phyloP scores from a whole-genome alignment of 2,888 invertebrate species.

The Pocota personata region DNA sequence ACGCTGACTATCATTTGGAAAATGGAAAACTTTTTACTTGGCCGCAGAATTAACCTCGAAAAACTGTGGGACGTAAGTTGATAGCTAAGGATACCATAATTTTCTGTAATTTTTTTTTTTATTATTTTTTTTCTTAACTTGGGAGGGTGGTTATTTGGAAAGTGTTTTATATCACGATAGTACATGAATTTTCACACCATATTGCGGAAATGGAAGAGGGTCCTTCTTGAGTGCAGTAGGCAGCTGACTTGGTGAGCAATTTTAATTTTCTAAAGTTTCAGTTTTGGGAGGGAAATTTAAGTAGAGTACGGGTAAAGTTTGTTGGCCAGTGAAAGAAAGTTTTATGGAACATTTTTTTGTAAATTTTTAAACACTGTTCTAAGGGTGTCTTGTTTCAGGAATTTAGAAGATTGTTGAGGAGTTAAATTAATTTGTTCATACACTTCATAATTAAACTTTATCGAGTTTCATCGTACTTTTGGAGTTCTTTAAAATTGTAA shows the following conservation, averaged over 20 bases:
- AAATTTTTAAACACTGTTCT: slow-evolving; percentile 25
- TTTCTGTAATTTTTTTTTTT: slow-evolving; percentile 28
- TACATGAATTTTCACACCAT: slow-evolving; percentile 70
- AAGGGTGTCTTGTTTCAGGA: slow-evolving; percentile 22
- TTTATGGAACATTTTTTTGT: slow-evolving; percentile 17
- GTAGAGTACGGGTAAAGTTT: slow-evolving; percentile 45
- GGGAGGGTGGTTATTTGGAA: slow-evolving; percentile 17
- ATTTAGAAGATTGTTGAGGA: slow-evolving; percentile 36
- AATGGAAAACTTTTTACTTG: slow-evolving; percentile 72
- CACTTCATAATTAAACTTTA: slow-evolving; percentile 41
- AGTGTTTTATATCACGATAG: slow-evolving; percentile 56
- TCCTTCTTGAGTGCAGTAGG: slow-evolving; percentile 15
- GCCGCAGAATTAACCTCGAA: slow-evolving; percentile 68
- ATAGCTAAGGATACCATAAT: slow-evolving; percentile 65
- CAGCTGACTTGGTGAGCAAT: slow-evolving; percentile 44
- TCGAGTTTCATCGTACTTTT: background rate
- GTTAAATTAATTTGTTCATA: slow-evolving; percentile 56
- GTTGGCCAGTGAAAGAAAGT: slow-evolving; percentile 34
- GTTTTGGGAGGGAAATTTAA: slow-evolving; percentile 29
- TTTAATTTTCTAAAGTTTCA: slow-evolving; percentile 70
- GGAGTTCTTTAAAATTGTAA: slow-evolving; percentile 25
- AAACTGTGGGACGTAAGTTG: slow-evolving; percentile 54
- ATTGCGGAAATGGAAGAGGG: slow-evolving; percentile 49
- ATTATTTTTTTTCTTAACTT: slow-evolving; percentile 17
- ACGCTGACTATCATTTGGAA: slow-evolving; percentile 67